phyloP scores from a whole-genome alignment of 2,888 invertebrate species.

The Callosobruchus maculatus region DNA sequence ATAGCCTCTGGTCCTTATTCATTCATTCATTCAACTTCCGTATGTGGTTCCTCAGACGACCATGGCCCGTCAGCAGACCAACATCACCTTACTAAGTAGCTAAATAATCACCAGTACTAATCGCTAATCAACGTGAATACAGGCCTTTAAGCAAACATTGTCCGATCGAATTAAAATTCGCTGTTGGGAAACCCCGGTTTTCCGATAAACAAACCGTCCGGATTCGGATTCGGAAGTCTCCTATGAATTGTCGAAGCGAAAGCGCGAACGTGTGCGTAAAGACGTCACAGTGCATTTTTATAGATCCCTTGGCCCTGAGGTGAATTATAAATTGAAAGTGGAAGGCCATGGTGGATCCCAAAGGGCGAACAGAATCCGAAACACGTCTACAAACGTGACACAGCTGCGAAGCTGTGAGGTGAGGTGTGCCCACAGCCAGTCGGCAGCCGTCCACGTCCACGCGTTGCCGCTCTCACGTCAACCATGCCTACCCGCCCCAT shows the following conservation, averaged over 20 bases:
- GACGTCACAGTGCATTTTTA: not conserved
- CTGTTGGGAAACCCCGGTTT: too few relatives aligned
- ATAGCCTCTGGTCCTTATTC: too few relatives aligned
- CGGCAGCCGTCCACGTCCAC: too few relatives aligned
- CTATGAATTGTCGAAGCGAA: not conserved
- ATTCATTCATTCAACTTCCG: too few relatives aligned
- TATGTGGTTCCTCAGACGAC: too few relatives aligned
- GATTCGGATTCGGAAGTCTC: not conserved
- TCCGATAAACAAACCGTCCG: not conserved
- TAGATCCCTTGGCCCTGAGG: not conserved
- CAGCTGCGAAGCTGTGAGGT: slow-evolving; percentile 34
- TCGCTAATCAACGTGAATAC: too few relatives aligned
- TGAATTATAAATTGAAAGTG: not conserved
- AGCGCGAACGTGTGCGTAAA: not conserved
- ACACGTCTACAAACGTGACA: slow-evolving; percentile 46
- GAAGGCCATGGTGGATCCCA: not conserved
- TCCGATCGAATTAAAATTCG: too few relatives aligned
- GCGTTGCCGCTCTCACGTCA: not conserved
- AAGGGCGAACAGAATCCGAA: slow-evolving; percentile 39
- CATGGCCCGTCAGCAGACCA: too few relatives aligned
- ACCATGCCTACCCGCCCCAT: slow-evolving; percentile 27
- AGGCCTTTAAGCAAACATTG: too few relatives aligned
- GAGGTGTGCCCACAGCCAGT: not conserved
- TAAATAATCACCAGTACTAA: too few relatives aligned
- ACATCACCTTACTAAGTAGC: too few relatives aligned